These are phyloP conservation scores for Poeciliopsis turneri DNA, from an alignment of 2,797 vertebrate genomes.

Conservation along the genomic window DNA sequence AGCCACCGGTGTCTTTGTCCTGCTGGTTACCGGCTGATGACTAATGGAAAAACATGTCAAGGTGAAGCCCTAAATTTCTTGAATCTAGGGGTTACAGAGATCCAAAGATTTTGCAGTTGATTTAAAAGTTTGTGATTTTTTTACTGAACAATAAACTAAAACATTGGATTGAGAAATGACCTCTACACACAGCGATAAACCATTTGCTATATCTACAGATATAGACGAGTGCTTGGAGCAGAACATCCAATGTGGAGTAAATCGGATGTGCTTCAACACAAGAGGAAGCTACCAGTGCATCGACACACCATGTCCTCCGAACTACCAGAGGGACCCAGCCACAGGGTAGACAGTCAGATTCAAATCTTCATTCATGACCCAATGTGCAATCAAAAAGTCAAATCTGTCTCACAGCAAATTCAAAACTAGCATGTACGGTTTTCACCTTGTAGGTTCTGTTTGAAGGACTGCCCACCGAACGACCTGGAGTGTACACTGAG, in stretches of 20 bases:
- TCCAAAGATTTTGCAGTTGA: not conserved
- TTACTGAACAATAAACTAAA: not conserved
- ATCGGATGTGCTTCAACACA: conserved; percentile 97
- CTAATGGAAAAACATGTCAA: conserved; percentile 94
- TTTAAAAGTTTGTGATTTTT: not conserved
- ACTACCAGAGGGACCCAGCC: conserved; percentile 87
- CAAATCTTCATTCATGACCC: too few species aligned
- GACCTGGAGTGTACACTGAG: conserved; percentile 93
- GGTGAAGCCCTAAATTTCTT: conserved; percentile 74
- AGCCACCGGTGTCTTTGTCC: conserved; percentile 94
- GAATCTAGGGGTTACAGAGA: too few species aligned
- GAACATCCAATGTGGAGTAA: conserved; percentile 89
- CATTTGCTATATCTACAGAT: conserved; percentile 76
- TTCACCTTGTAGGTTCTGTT: conserved; percentile 86
- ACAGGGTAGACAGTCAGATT: conserved; percentile 61
- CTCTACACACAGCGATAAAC: too few species aligned
- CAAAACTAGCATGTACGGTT: not conserved
- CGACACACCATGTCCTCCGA: conserved; percentile 93
- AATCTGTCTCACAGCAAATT: not conserved
- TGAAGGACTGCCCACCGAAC: conserved; percentile 92
- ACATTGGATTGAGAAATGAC: not conserved
- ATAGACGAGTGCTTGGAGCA: conserved; percentile 93
- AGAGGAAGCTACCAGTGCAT: conserved; percentile 95
- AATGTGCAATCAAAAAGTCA: not conserved
- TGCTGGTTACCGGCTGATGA: conserved; percentile 88